Evolutionary conservation across 1,140 invertebrate genomes (phyloP).

Genomic region (Parapsyche elsis): DNA sequence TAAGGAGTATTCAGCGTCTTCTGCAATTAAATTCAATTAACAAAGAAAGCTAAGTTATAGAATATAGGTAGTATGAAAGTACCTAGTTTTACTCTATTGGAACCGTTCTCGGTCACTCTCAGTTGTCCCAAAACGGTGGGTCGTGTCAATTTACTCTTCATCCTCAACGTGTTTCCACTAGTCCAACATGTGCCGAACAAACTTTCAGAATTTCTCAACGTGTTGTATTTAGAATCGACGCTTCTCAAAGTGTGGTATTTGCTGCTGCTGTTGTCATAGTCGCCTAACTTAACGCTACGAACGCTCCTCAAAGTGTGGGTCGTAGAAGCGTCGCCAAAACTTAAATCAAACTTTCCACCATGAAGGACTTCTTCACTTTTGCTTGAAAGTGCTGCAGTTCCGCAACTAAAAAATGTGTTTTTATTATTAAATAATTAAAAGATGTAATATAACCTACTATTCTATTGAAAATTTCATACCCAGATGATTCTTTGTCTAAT

Average conservation of each 20-base stretch:
- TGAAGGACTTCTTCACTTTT: constrained; percentile 52
- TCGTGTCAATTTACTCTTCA: constrained; percentile 35
- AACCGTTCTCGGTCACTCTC: not conserved
- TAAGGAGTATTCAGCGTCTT: constrained; percentile 47
- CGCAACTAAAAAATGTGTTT: too few relatives aligned
- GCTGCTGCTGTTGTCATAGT: not conserved
- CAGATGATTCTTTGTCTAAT: constrained; percentile 45
- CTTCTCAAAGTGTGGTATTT: constrained; percentile 51
- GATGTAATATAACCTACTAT: too few relatives aligned
- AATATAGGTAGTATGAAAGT: not conserved
- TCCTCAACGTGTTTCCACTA: constrained; percentile 44
- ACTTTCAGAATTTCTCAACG: constrained; percentile 51
- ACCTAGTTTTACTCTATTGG: not conserved
- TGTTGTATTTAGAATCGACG: constrained; percentile 50
- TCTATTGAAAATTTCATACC: too few relatives aligned
- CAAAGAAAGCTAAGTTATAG: not conserved
- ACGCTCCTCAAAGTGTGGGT: constrained; percentile 51
- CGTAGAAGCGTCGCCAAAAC: constrained; percentile 37
- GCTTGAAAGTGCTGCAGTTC: constrained; percentile 35
- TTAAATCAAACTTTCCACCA: constrained; percentile 27
- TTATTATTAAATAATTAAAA: constrained; percentile 28
- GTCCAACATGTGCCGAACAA: constrained; percentile 52
- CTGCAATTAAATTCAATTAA: not conserved
- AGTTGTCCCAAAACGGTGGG: constrained; percentile 48
- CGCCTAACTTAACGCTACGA: constrained; percentile 33